A percentile compares a stretch with the other conserved stretches of the same genome.
phyloP scores from a whole-genome alignment of 2,888 invertebrate genomes.

The Chrysina gloriosa region DNA sequence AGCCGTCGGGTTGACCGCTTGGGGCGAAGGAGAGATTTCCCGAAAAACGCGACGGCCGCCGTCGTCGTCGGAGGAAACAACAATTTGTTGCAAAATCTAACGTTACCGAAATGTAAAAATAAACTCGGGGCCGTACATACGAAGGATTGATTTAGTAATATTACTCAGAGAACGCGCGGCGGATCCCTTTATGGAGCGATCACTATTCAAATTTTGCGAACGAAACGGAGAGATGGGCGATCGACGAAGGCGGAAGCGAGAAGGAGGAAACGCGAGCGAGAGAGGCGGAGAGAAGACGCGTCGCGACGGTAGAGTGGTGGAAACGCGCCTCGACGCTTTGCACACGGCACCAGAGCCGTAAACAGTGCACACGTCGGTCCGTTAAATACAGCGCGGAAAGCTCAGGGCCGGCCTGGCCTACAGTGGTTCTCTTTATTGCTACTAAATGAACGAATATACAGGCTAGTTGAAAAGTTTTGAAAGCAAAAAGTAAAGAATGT shows the following conservation, averaged over 20 bases:
- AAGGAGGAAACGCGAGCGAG: neutral
- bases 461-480: no score
- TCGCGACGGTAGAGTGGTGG: slow-evolving; percentile 36
- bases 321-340: slow-evolving; percentile 49
- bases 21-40: neutral
- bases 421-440: neutral
- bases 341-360: slow-evolving; percentile 50
- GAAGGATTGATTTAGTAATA: slow-evolving; percentile 53
- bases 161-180: slow-evolving; percentile 51
- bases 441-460: no score
- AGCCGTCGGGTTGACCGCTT: neutral
- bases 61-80: slow-evolving; percentile 10
- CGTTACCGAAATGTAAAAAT: slow-evolving; percentile 44
- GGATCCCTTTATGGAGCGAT: slow-evolving; percentile 57
- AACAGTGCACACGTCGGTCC: slow-evolving; percentile 37
- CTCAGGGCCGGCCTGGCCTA: slow-evolving; percentile 7
- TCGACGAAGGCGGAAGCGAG: slow-evolving; percentile 30
- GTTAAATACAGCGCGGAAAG: slow-evolving; percentile 30
- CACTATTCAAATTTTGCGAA: slow-evolving; percentile 52
- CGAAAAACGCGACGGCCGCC: neutral
- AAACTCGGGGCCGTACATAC: slow-evolving; percentile 37
- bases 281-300: slow-evolving; percentile 36
- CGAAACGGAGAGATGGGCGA: slow-evolving; percentile 39
- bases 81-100: slow-evolving; percentile 37
- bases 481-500: no score